Conservation (phyloP, 2,888 invertebrate species). For the Boloria selene region DNA sequence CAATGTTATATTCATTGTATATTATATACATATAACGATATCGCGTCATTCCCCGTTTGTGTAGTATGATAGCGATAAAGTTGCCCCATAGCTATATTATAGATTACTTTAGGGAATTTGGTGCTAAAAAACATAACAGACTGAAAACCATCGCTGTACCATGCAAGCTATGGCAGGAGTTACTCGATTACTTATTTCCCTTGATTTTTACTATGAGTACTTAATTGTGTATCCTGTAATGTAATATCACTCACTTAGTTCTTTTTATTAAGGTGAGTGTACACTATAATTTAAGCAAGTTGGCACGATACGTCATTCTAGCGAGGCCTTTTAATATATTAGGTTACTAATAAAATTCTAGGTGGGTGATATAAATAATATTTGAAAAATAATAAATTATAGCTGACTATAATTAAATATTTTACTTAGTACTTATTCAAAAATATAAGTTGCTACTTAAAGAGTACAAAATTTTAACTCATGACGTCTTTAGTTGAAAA, state of each 20-base stretch:
- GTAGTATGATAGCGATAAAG: constrained; percentile 64
- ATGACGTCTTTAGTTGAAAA: constrained; percentile 13
- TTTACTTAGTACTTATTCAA: too few relatives aligned
- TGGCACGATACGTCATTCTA: too few relatives aligned
- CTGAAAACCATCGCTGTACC: constrained; percentile 67
- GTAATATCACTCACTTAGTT: constrained; percentile 7
- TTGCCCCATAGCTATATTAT: constrained; percentile 56
- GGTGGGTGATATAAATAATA: too few relatives aligned
- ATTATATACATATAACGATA: constrained; percentile 39
- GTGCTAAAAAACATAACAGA: constrained; percentile 71
- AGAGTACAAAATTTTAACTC: background rate
- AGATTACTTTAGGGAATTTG: constrained; percentile 62
- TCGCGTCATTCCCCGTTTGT: constrained; percentile 75
- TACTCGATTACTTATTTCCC: background rate
- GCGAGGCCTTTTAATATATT: too few relatives aligned
- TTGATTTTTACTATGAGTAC: too few relatives aligned
- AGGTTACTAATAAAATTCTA: too few relatives aligned
- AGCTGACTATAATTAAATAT: too few relatives aligned
- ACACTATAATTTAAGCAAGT: background rate
- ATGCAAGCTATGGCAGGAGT: constrained; percentile 29
- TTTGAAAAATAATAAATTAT: too few relatives aligned
- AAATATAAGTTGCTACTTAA: constrained; percentile 6
- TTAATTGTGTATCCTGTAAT: too few relatives aligned
- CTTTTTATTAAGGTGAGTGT: background rate
- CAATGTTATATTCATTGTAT: constrained; percentile 7